Base-by-base conservation (phyloP, 2,888 invertebrate species). In the Ormyrus rosae region DNA sequence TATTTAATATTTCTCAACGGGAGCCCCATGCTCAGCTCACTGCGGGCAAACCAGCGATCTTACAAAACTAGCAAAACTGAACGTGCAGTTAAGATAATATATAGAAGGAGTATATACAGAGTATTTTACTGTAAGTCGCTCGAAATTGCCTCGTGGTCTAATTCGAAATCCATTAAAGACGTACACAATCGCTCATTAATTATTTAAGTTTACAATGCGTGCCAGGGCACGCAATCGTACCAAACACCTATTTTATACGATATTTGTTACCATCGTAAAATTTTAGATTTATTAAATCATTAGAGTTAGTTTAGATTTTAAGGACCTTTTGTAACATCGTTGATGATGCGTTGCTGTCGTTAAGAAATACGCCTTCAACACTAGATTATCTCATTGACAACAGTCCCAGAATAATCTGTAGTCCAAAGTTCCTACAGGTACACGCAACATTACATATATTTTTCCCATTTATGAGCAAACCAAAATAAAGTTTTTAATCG, bases 381-480 rank as follows among this genome's bases (percentile, higher is more conserved):
- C 61, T 75, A 80, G 75, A 75, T 86, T 86, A 86, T 83, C 82
- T 81, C 85, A 84, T 84, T 81, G 83, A 86, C 80, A 84, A 86
- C 84, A 86, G 84, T 85, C 85, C 85, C 82, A 80, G 84, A 86
- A 86, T 86, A 85, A 89, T 89, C 88, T 89, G 89, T 90, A 89
- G 89, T 82, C 86, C 85, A 89, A 89, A 88, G 89, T 90, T 90
- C 89, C 90, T 90, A 88, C 90, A 89, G 89, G 87, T 82, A 86
- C 85, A 88, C 85, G 84, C 85, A 85, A 87, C 85, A 85, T 86
- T 87, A 85, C 85, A 85, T 86, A 87, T 89, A 89, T 88, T 89
- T 90, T 88, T 88, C 88, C 89, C 89, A 87, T 87, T 87, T 87
- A 87, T 85, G 85, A 88, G 85, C 87, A 87, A 89, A 88, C 86